Base-by-base conservation (phyloP, 2,797 vertebrate genomes). In the Fundulus diaphanus region DNA sequence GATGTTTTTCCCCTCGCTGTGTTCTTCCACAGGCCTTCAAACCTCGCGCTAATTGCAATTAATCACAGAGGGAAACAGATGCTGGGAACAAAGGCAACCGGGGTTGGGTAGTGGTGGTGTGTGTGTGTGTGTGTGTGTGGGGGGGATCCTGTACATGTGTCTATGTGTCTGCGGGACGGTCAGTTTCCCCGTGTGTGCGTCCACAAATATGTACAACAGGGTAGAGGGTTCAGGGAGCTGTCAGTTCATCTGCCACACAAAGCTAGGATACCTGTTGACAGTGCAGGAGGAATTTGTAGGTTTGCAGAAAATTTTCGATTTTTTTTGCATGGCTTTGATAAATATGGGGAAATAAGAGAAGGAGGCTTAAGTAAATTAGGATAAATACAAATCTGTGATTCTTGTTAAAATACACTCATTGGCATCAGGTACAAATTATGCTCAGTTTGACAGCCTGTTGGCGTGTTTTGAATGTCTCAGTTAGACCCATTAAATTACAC, bases 11-110 rank as follows among this genome's bases (percentile, higher is more conserved):
- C 96, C 96, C 92, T 96, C 94, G 94, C 96, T 96, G 96, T 96
- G 95, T 96, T 97, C 97, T 97, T 97, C 96, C 96, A 96, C 94
- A 92, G 96, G 96, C 96, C 96, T 98, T 99, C 97, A 97, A 97
- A 96, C 96, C 92, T 93, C 93, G 96, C 88, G 85, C 97, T 98
- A 98, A 99, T 99, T 98, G 97, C 97, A 98, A 99, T 99, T 98
- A 98, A 98, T 99, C 97, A 98, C 96, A 93, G 95, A 96, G 94
- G 84, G 96, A 99, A 99, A 98, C 97, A 98, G 97, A 98, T 98
- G 97, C 97, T 97, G 95, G 93, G 93, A 96, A 97, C 96, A 97
- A 97, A 96, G 96, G 96, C 95, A 89, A 94, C 92, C 88, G 92
- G 95, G 94, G 92, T 92, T 87, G 83, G 79, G 92, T 84, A 40